Evolutionary conservation across 2,888 invertebrate genomes (phyloP).

Genomic region (Xanthostigma xanthostigma): DNA sequence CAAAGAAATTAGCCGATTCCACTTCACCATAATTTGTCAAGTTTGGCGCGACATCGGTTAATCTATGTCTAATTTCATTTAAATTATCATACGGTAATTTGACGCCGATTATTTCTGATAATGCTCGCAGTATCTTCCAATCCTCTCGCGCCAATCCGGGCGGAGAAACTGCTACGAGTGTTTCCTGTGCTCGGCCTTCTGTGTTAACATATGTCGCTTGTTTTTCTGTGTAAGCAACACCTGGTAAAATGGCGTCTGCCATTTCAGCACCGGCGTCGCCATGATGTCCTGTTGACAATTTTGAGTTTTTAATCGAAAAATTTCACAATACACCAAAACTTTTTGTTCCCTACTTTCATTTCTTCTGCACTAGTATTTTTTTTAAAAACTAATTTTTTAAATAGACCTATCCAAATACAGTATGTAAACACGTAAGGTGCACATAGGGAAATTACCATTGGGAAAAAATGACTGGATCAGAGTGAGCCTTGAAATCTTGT

Average conservation of each 20-base stretch:
- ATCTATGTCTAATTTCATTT: conserved; percentile 63
- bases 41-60: conserved; percentile 80
- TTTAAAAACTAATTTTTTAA: no score
- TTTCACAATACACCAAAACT: no score
- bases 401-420: not conserved
- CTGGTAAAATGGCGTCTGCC: conserved; percentile 87
- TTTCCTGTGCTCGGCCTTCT: conserved; percentile 91
- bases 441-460: no score
- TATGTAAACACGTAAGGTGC: no score
- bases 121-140: conserved; percentile 95
- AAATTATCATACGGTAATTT: conserved; percentile 69
- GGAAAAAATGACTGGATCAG: no score
- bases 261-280: conserved; percentile 87
- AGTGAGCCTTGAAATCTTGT: no score
- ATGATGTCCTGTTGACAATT: conserved; percentile 62
- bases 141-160: conserved; percentile 90
- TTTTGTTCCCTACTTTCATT: no score
- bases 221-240: conserved; percentile 98
- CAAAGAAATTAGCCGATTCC: conserved; percentile 72
- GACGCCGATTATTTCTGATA: conserved; percentile 71
- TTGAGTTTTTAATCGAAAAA: not conserved
- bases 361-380: no score
- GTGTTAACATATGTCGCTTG: conserved; percentile 95
- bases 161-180: conserved; percentile 71
- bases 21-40: conserved; percentile 70